These are phyloP conservation scores for Cervus canadensis DNA, from an alignment of 2,113 vertebrate genomes.

Conservation along the genomic window DNA sequence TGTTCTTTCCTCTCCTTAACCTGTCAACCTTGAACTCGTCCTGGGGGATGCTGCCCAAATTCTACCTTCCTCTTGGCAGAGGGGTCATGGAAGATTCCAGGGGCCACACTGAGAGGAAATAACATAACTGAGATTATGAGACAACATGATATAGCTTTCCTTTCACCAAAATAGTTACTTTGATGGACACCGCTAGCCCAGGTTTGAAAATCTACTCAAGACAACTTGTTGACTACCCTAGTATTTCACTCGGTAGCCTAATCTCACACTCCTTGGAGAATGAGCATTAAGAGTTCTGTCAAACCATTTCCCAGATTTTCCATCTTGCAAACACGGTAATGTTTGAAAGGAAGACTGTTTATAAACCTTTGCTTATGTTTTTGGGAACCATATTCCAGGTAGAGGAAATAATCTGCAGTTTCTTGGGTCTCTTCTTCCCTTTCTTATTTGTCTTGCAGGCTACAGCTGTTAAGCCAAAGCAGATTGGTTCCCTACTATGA, in stretches of 20 bases:
- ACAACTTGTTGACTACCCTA: not conserved
- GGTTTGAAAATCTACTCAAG: not conserved
- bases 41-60: not conserved
- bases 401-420: not conserved
- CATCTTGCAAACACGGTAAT: not conserved
- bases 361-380: not conserved
- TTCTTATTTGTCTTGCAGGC: not conserved
- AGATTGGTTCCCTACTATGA: not conserved
- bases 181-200: not conserved
- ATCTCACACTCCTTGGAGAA: not conserved
- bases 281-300: not conserved
- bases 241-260: not conserved
- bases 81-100: not conserved
- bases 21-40: not conserved
- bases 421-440: not conserved
- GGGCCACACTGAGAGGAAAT: not conserved
- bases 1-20: not conserved
- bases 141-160: not conserved
- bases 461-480: not conserved
- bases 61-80: not conserved
- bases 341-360: not conserved
- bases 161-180: not conserved
- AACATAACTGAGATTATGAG: not conserved
- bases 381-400: not conserved
- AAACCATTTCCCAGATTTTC: not conserved